Percentiles rank a stretch among this genome's conserved stretches.
phyloP scores from a whole-genome alignment of 2,797 vertebrate genomes.

The Mionectes olivaceus region DNA sequence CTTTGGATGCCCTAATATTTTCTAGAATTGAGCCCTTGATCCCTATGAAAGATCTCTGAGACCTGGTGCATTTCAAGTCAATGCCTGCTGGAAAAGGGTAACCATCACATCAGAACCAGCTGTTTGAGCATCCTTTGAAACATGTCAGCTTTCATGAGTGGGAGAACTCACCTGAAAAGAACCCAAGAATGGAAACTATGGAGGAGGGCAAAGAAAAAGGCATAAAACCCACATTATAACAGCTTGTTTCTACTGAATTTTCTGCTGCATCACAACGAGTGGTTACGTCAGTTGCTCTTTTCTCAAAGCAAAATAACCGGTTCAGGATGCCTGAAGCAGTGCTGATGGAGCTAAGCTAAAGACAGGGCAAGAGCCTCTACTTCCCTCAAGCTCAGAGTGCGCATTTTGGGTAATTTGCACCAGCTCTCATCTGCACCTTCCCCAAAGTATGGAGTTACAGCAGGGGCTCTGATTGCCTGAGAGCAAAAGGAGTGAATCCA shows the following conservation, averaged over 20 bases:
- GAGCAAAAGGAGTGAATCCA: neutral
- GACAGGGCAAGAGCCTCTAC: neutral
- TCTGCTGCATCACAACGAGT: neutral
- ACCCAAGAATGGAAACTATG: neutral
- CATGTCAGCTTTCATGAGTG: neutral
- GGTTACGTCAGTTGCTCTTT: neutral
- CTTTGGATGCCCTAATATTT: neutral
- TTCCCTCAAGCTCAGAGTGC: neutral
- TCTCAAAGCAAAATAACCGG: neutral
- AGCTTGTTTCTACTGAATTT: neutral
- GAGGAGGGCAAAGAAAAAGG: neutral
- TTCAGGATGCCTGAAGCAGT: neutral
- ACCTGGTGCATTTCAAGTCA: neutral
- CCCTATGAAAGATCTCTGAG: neutral
- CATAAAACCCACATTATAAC: neutral
- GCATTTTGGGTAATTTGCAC: neutral
- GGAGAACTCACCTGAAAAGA: slow-evolving; percentile 18
- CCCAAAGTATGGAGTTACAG: neutral
- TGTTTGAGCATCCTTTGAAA: neutral
- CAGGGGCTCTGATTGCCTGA: neutral
- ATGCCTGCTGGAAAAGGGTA: neutral
- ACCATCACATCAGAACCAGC: neutral
- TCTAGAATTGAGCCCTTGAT: neutral
- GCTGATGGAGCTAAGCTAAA: neutral
- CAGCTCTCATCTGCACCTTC: neutral